phyloP scores from a whole-genome alignment of 2,113 vertebrate species.

The Caretta caretta region DNA sequence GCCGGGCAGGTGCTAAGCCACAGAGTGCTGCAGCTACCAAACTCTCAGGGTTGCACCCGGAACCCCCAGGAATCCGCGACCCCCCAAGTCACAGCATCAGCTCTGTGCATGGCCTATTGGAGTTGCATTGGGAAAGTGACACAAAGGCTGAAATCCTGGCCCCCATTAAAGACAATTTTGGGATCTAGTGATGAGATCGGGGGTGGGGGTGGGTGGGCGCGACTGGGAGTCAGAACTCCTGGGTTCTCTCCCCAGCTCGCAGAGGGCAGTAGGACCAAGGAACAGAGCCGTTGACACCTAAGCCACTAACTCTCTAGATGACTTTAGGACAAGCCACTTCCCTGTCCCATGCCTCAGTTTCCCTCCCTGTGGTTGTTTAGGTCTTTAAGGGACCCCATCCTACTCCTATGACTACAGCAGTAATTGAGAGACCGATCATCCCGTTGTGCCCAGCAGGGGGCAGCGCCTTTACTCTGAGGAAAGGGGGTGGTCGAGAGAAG shows the following conservation, averaged over 20 bases:
- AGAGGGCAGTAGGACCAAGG: background rate
- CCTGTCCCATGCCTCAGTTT: background rate
- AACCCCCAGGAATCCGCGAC: background rate
- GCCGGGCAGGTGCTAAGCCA: background rate
- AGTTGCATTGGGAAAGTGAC: background rate
- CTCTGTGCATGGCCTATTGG: too few species aligned
- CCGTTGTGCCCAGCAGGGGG: background rate
- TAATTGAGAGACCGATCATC: background rate
- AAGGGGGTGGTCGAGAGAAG: background rate
- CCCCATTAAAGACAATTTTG: background rate
- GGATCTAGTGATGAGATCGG: background rate
- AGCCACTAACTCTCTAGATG: background rate
- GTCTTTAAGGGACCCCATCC: background rate
- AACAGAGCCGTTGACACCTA: background rate
- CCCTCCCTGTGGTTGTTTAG: background rate
- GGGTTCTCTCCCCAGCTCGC: background rate
- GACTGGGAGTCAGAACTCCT: background rate
- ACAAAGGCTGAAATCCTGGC: background rate
- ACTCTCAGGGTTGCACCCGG: too few species aligned
- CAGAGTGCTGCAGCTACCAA: background rate
- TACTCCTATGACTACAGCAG: too few species aligned
- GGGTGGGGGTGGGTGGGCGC: too few species aligned
- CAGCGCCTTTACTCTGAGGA: background rate
- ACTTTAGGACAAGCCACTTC: background rate
- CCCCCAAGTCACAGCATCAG: too few species aligned